Evolutionary conservation across 2,113 vertebrate species (phyloP).

Genomic region (Gracilinanus agilis): DNA sequence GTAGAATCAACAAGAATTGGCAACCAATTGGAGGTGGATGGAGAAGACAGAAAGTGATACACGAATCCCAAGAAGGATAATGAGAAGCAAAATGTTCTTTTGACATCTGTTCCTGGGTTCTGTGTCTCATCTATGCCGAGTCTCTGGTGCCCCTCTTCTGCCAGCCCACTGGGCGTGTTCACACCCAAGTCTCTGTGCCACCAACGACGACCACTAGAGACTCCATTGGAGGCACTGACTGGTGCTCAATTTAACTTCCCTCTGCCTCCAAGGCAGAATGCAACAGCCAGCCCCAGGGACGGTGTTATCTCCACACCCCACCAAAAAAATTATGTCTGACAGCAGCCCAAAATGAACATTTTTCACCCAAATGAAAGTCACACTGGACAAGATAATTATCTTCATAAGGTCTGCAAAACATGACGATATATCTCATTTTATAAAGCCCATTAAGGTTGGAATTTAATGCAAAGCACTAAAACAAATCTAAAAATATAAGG

Average conservation of each 20-base stretch:
- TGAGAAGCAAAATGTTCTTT: background rate
- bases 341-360: conserved; percentile 52
- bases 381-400: conserved; percentile 81
- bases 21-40: background rate
- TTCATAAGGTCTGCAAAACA: conserved; percentile 80
- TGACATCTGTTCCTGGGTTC: background rate
- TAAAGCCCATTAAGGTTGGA: conserved; percentile 82
- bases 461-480: conserved; percentile 81
- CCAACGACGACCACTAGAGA: background rate
- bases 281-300: background rate
- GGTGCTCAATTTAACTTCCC: background rate
- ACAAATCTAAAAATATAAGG: conserved; percentile 84
- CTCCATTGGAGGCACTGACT: background rate
- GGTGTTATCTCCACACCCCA: too few species aligned
- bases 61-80: conserved; percentile 18
- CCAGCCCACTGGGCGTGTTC: background rate
- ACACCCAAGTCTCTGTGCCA: background rate
- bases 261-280: background rate
- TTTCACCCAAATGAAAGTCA: conserved; percentile 79
- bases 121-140: background rate
- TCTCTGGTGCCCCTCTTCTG: background rate
- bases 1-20: background rate
- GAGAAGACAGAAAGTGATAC: background rate
- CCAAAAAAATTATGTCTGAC: background rate
- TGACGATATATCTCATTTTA: conserved; percentile 82